Conservation (phyloP, 2,888 invertebrate genomes). For the Zygogramma bicolorata region DNA sequence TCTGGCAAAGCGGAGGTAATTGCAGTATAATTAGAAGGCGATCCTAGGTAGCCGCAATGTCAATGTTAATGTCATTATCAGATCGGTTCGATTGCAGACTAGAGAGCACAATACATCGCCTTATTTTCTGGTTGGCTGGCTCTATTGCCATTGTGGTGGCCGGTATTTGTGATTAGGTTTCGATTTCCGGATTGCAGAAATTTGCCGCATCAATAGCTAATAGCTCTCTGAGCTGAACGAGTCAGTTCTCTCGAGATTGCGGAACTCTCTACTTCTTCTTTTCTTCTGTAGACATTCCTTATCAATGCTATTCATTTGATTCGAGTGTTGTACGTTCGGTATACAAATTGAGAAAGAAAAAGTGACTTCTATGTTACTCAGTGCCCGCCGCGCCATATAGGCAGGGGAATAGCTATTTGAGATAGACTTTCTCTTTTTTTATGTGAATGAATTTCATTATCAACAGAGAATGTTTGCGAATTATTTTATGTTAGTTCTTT, state of each 20-base stretch:
- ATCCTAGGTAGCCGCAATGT: slow-evolving; percentile 33
- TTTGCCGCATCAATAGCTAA: neutral
- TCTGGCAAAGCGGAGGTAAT: slow-evolving; percentile 16
- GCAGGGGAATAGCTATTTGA: too few relatives aligned
- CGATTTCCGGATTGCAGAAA: neutral
- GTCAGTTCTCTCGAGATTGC: neutral
- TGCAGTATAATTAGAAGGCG: slow-evolving; percentile 34
- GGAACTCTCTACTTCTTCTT: too few relatives aligned
- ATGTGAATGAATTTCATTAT: too few relatives aligned
- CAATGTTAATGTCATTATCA: slow-evolving; percentile 27
- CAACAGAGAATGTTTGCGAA: too few relatives aligned
- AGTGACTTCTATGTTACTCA: too few relatives aligned
- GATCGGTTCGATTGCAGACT: slow-evolving; percentile 3
- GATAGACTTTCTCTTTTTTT: too few relatives aligned
- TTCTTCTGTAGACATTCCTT: too few relatives aligned
- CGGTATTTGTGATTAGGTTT: neutral
- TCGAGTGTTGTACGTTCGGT: too few relatives aligned
- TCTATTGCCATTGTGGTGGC: neutral
- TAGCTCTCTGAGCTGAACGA: neutral
- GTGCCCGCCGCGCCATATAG: too few relatives aligned
- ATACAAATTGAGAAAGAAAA: too few relatives aligned
- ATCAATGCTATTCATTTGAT: too few relatives aligned
- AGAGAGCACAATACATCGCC: slow-evolving; percentile 13
- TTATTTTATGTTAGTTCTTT: too few relatives aligned
- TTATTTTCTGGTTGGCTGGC: slow-evolving; percentile 26